phyloP scores from a whole-genome alignment of 2,797 vertebrate species.

The Alexandromys oeconomus region DNA sequence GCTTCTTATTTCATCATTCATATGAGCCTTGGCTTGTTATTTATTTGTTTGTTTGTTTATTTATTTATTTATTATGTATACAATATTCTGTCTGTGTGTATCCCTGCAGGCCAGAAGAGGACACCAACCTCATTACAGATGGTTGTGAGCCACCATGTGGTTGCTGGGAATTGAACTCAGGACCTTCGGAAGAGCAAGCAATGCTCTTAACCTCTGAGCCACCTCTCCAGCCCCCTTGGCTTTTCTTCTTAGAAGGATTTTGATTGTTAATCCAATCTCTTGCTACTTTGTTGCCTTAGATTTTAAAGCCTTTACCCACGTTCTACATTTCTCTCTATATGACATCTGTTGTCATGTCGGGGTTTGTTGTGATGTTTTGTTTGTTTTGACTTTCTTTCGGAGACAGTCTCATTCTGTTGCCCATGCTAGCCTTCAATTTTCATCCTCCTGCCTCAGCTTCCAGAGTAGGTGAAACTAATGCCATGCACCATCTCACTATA shows the following conservation, averaged over 20 bases:
- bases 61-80: too few species aligned
- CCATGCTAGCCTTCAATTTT: neutral
- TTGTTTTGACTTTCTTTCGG: neutral
- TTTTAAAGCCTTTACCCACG: neutral
- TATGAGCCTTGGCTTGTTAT: neutral
- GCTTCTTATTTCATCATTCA: constrained; percentile 18
- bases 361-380: neutral
- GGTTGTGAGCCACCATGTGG: too few species aligned
- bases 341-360: neutral
- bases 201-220: too few species aligned
- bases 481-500: too few species aligned
- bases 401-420: neutral
- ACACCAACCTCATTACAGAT: too few species aligned
- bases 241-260: neutral
- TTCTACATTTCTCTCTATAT: neutral
- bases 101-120: too few species aligned
- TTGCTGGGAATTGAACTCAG: too few species aligned
- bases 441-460: neutral
- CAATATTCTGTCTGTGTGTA: too few species aligned
- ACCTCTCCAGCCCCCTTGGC: too few species aligned
- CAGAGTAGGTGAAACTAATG: neutral
- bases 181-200: too few species aligned
- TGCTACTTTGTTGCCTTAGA: neutral
- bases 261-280: neutral
- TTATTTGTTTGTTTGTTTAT: too few species aligned